These are phyloP conservation scores for Poecilus cupreus DNA, from an alignment of 2,888 invertebrate genomes.

Conservation along the genomic window DNA sequence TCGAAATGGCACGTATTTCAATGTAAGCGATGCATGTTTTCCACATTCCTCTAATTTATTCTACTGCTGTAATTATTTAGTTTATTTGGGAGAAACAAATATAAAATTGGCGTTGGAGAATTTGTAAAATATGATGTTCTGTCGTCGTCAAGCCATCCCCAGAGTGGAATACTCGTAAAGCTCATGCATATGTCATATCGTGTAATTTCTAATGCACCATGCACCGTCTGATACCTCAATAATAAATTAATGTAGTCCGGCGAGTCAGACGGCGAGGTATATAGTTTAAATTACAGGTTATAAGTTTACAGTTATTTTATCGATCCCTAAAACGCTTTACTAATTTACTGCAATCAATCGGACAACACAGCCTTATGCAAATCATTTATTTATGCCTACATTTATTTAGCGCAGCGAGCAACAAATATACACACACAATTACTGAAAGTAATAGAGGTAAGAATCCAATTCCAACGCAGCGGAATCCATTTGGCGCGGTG, in stretches of 20 bases:
- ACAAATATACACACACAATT: too few species aligned
- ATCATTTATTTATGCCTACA: slow-evolving; percentile 5
- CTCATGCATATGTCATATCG: slow-evolving; percentile 23
- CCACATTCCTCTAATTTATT: too few species aligned
- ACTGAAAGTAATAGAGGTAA: too few species aligned
- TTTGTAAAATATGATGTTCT: not conserved
- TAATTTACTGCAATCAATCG: slow-evolving; percentile 20
- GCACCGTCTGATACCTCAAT: slow-evolving; percentile 35
- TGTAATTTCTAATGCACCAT: slow-evolving; percentile 31
- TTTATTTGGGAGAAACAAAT: too few species aligned
- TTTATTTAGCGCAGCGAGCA: too few species aligned
- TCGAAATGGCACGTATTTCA: too few species aligned
- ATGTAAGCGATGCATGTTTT: too few species aligned
- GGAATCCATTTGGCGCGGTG: not conserved
- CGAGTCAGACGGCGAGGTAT: slow-evolving; percentile 13
- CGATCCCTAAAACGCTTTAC: slow-evolving; percentile 26
- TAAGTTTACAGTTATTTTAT: slow-evolving; percentile 42
- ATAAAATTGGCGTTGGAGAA: not conserved
- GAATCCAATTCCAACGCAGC: not conserved
- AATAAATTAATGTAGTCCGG: slow-evolving; percentile 25
- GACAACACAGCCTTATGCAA: not conserved
- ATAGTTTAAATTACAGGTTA: slow-evolving; percentile 40
- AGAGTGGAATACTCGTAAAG: not conserved
- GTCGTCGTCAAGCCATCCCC: not conserved
- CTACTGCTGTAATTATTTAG: too few species aligned